Base-by-base conservation (phyloP, 1,140 invertebrate genomes). In the Laodelphax striatellus region DNA sequence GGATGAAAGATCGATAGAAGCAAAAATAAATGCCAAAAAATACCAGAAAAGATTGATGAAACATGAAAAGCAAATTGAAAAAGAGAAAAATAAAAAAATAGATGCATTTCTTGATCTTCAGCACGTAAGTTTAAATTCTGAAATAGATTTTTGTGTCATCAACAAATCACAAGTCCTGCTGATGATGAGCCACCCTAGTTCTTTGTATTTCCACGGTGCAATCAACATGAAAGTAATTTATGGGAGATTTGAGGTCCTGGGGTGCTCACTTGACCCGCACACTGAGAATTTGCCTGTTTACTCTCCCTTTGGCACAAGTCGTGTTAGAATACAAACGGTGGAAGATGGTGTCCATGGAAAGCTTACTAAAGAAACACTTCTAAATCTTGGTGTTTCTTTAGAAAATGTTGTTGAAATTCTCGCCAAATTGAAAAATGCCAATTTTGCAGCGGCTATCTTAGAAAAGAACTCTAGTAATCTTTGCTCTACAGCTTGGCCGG, bases 171-270 rank as follows among this genome's bases (percentile, higher is more conserved):
- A 53, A 53, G 52, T 53, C 13, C 14, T 53, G 17, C 4, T 53
- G 52, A 22, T 53, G 31, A 53, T 53, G 52, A 6, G 22, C 31
- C 19, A 22, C 14, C 52, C 52, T 19, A 6, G 22, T 5, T 53
- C 19, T n/a, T 50, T 60, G 16, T 38, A 38, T 22, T 19, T 60
- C 42, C 9, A 38, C 53, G 58, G 58, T 9, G 22, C 43, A 11
- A 1, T 54, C 5, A 52, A 62, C 24, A 1, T 62, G 17, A 9
- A 53, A 19, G 17, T 58, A 13, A 19, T 62, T 16, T 58, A 52
- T 31, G 55, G 61, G 21, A 22, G 11, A 14, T 13, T 62, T 46
- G 60, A 61, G 50, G 19, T 61, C 8, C 46, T 61, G 5, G 60
- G 60, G 3, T 61, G 56, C 24, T 14, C 44, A n/a, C 22, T 57